phyloP scores from a whole-genome alignment of 2,888 invertebrate genomes.

The Celastrina argiolus region DNA sequence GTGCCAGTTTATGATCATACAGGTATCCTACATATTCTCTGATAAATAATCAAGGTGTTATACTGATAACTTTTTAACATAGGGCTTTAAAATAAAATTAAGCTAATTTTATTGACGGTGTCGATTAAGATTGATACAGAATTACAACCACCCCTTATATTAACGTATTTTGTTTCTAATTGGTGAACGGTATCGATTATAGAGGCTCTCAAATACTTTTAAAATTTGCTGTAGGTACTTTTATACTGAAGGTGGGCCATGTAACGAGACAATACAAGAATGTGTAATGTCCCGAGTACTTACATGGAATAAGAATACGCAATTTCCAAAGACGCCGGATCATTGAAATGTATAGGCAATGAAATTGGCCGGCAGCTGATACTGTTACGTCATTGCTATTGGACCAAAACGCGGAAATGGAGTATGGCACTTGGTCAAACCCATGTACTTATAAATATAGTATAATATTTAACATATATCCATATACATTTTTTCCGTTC shows the following conservation, averaged over 20 bases:
- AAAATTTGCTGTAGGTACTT: too few relatives aligned
- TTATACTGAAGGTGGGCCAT: neutral
- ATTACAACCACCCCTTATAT: too few relatives aligned
- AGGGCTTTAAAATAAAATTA: too few relatives aligned
- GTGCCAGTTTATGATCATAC: too few relatives aligned
- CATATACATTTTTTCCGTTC: slow-evolving; percentile 1
- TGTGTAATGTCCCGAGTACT: neutral
- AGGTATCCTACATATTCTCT: too few relatives aligned
- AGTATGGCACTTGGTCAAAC: slow-evolving; percentile 15
- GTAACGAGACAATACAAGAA: neutral
- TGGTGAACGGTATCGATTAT: too few relatives aligned
- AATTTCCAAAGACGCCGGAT: neutral
- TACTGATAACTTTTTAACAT: too few relatives aligned
- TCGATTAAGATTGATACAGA: too few relatives aligned
- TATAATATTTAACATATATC: neutral
- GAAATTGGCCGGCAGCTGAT: slow-evolving; percentile 18
- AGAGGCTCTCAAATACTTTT: too few relatives aligned
- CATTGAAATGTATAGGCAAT: slow-evolving; percentile 3
- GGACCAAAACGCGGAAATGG: slow-evolving; percentile 48
- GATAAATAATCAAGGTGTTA: too few relatives aligned
- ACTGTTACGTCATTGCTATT: slow-evolving; percentile 37
- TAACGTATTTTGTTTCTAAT: too few relatives aligned
- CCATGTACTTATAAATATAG: neutral
- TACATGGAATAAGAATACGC: neutral
- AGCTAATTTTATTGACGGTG: too few relatives aligned